Base-by-base conservation (phyloP, 2,797 vertebrate species). In the Triplophysa bombifrons region DNA sequence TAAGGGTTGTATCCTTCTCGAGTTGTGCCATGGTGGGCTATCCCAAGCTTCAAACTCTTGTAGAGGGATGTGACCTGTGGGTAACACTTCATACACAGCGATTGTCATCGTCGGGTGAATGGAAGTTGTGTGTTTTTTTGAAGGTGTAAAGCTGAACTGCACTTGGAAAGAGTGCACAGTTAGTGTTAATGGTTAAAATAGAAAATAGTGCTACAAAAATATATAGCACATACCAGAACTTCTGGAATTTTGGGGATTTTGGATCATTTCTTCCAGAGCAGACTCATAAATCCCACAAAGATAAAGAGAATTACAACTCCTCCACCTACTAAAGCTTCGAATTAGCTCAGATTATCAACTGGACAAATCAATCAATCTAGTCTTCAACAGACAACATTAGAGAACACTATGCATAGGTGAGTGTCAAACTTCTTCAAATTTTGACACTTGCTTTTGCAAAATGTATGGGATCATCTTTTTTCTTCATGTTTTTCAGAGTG, bases 41-140 rank as follows among this genome's bases (percentile, higher is more conserved):
- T 4, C 51, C 7, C 8, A 19, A 69, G 1, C 11, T 19, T 12
- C 1, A 22, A 0, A 2, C 2, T 3, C 7, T 2, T 80, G 22
- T 7, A 71, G 63, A 16, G 78, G 63, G 16, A n/a, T 48, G 4
- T 82, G 56, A 41, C 67, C 44, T 1, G 48, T 3, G 46, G 71
- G n/a, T 0, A 1, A 11, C 3, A 70, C n/a, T 11, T 20, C 0
- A n/a, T 73, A 75, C 50, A 75, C 1, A 7, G 1, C 0, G 2
- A 74, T 20, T 13, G 1, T 1, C 14, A 83, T 63, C 9, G 75
- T 51, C 4, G 19, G n/a, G 1, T 67, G 2, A n/a, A 66, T 4
- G 3, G 0, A 20, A 16, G 19, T 0, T 9, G 19, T 16, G 19
- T n/a, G n/a, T n/a, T n/a, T n/a, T n/a, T n/a, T n/a, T n/a, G n/a